A percentile compares a stretch with the other conserved stretches of the same genome.
phyloP scores from a whole-genome alignment of 2,113 vertebrate species.

The Aramus guarauna region DNA sequence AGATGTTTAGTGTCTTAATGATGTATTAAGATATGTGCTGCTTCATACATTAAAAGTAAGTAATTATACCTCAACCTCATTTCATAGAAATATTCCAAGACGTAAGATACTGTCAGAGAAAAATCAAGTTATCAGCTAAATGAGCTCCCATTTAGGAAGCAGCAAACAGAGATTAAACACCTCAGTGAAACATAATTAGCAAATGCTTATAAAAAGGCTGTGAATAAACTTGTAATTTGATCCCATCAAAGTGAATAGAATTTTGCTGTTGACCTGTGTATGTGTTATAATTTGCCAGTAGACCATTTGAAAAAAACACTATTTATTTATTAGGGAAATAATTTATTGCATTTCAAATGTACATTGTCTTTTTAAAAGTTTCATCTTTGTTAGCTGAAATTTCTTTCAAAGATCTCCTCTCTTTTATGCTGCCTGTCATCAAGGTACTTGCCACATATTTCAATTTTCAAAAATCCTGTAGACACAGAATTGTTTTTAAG shows the following conservation, averaged over 20 bases:
- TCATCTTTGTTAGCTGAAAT: background rate
- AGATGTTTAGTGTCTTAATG: background rate
- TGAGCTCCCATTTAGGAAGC: background rate
- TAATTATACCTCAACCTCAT: background rate
- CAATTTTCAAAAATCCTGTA: background rate
- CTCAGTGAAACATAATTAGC: background rate
- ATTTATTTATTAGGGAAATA: background rate
- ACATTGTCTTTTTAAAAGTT: background rate
- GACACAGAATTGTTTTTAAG: background rate
- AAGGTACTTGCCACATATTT: background rate
- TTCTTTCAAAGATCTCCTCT: background rate
- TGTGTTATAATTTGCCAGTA: background rate
- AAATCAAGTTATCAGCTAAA: background rate
- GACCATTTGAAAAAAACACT: background rate
- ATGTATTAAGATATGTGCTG: background rate
- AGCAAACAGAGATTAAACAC: background rate
- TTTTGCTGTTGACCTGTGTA: background rate
- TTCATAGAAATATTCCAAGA: background rate
- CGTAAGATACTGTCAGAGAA: background rate
- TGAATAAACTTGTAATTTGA: background rate
- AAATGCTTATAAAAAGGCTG: background rate
- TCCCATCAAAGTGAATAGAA: background rate
- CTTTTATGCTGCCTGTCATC: background rate
- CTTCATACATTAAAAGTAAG: background rate
- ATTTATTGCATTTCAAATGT: background rate